Evolutionary conservation across 2,113 vertebrate species (phyloP).

Genomic region (Hippocampus comes): DNA sequence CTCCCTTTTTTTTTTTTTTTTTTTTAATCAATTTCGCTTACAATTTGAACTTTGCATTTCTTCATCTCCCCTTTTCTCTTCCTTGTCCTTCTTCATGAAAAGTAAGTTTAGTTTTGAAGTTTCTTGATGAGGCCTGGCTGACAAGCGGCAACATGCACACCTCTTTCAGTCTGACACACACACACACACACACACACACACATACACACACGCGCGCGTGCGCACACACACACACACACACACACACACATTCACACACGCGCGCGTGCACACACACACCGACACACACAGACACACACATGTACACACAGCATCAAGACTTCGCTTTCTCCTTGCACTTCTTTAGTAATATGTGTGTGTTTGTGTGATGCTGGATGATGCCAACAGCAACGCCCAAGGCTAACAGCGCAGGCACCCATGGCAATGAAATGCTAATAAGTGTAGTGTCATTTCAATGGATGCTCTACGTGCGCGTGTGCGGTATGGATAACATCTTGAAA

Average conservation of each 20-base stretch:
- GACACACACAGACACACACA: not conserved
- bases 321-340: constrained; percentile 9
- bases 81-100: constrained; percentile 42
- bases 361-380: constrained; percentile 56
- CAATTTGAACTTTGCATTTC: not conserved
- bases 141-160: constrained; percentile 25
- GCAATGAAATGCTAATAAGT: constrained; percentile 61
- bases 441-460: constrained; percentile 47
- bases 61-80: constrained; percentile 18
- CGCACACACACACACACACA: too few relatives aligned
- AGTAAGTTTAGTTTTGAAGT: constrained; percentile 50
- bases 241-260: constrained; percentile 6
- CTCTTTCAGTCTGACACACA: constrained; percentile 9
- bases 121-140: constrained; percentile 30
- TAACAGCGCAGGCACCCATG: constrained; percentile 56
- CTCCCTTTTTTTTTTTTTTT: not conserved
- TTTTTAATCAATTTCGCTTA: not conserved
- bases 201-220: constrained; percentile 1
- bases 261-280: too few relatives aligned
- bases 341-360: constrained; percentile 52
- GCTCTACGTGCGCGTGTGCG: constrained; percentile 23
- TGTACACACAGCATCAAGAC: constrained; percentile 11
- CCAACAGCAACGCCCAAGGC: constrained; percentile 64
- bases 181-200: not conserved
- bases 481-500: not conserved